Evolutionary conservation across 1,140 invertebrate genomes (phyloP).

Genomic region (Pachyrhynchus sulphureomaculatus): DNA sequence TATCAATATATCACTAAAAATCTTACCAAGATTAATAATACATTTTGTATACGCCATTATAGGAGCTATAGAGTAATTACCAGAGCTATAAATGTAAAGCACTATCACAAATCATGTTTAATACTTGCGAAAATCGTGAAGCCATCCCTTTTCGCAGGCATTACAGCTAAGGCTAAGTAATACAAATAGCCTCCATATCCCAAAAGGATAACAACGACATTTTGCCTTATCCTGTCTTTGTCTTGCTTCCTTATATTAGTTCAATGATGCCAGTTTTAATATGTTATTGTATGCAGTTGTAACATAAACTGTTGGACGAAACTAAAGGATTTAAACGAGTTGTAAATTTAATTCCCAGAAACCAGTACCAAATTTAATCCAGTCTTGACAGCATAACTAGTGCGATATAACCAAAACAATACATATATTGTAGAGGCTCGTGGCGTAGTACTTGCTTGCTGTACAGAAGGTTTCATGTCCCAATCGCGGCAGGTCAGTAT

Average conservation of each 20-base stretch:
- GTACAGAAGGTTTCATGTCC: too few relatives aligned
- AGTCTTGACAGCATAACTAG: too few relatives aligned
- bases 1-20: background rate
- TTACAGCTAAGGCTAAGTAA: conserved; percentile 45
- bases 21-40: conserved; percentile 7
- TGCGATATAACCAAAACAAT: too few relatives aligned
- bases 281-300: background rate
- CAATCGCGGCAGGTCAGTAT: too few relatives aligned
- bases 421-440: too few relatives aligned
- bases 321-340: background rate
- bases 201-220: conserved; percentile 27
- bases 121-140: conserved; percentile 47
- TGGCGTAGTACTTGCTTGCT: too few relatives aligned
- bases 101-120: conserved; percentile 46
- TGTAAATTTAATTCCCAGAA: too few relatives aligned
- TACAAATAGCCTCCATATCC: conserved; percentile 44
- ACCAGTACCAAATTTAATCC: too few relatives aligned
- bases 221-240: conserved; percentile 18
- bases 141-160: conserved; percentile 41
- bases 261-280: conserved; percentile 12
- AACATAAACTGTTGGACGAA: background rate
- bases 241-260: conserved; percentile 15
- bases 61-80: conserved; percentile 35
- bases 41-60: conserved; percentile 4
- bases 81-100: conserved; percentile 36